Evolutionary conservation across 2,797 vertebrate species (phyloP).

Genomic region (Artibeus lituratus): DNA sequence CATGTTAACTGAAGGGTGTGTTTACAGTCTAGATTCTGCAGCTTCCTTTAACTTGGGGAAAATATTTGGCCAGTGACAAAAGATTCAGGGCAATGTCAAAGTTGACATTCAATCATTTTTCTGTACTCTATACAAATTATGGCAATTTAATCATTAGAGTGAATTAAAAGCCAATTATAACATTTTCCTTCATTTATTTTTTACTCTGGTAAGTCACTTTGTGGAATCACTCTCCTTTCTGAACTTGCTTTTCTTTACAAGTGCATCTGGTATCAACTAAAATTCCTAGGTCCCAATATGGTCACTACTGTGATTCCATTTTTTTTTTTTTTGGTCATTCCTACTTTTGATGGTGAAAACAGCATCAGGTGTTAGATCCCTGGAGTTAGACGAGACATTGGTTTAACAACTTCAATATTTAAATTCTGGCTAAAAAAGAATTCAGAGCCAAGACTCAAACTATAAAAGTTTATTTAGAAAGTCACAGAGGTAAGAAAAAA

Average conservation of each 20-base stretch:
- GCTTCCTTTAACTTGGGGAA: slow-evolving; percentile 37
- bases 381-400: not conserved
- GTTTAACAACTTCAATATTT: not conserved
- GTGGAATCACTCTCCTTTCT: not conserved
- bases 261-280: not conserved
- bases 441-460: not conserved
- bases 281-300: not conserved
- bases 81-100: slow-evolving; percentile 53
- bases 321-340: not conserved
- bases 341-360: not conserved
- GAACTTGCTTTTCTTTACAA: slow-evolving; percentile 66
- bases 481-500: not conserved
- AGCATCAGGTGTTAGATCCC: not conserved
- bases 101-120: slow-evolving; percentile 46
- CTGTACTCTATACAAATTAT: slow-evolving; percentile 40
- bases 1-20: not conserved
- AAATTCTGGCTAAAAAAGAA: not conserved
- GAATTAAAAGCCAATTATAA: slow-evolving; percentile 57
- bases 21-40: not conserved
- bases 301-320: not conserved
- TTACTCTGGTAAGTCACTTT: slow-evolving; percentile 17
- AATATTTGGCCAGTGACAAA: slow-evolving; percentile 38
- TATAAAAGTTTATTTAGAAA: not conserved
- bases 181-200: slow-evolving; percentile 54
- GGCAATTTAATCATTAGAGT: slow-evolving; percentile 53